phyloP scores from a whole-genome alignment of 2,113 vertebrate species.

The Caretta caretta region DNA sequence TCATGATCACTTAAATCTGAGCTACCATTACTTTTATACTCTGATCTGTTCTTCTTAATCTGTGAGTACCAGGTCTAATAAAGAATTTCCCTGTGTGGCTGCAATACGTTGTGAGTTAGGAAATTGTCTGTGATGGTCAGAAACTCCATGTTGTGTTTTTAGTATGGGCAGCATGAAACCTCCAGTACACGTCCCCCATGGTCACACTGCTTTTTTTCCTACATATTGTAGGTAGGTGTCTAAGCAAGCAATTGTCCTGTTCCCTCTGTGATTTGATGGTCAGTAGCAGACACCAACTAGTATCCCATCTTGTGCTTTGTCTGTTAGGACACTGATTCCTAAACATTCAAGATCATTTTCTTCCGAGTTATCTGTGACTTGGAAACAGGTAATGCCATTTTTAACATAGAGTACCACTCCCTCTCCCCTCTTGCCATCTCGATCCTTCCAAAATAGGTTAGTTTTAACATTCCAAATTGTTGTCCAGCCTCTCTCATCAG shows the following conservation, averaged over 20 bases:
- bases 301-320: not conserved
- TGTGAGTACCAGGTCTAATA: not conserved
- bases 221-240: not conserved
- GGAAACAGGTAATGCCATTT: not conserved
- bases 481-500: not conserved
- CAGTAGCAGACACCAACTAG: not conserved
- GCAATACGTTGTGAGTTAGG: too few species aligned
- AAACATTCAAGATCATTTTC: not conserved
- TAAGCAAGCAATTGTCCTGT: not conserved
- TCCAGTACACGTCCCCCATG: not conserved
- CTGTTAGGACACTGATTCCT: not conserved
- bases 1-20: not conserved
- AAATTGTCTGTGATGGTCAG: not conserved
- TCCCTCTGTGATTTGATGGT: not conserved
- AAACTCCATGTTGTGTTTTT: not conserved
- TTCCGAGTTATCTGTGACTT: not conserved
- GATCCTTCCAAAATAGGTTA: not conserved
- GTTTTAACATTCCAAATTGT: not conserved
- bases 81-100: not conserved
- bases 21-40: not conserved
- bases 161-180: not conserved
- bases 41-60: not conserved
- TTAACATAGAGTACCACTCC: not conserved
- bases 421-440: not conserved
- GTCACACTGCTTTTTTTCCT: not conserved